Percentiles rank a stretch among this genome's conserved stretches.
Evolutionary conservation across 1,140 invertebrate genomes (phyloP).

Genomic region (Eurosta solidaginis): DNA sequence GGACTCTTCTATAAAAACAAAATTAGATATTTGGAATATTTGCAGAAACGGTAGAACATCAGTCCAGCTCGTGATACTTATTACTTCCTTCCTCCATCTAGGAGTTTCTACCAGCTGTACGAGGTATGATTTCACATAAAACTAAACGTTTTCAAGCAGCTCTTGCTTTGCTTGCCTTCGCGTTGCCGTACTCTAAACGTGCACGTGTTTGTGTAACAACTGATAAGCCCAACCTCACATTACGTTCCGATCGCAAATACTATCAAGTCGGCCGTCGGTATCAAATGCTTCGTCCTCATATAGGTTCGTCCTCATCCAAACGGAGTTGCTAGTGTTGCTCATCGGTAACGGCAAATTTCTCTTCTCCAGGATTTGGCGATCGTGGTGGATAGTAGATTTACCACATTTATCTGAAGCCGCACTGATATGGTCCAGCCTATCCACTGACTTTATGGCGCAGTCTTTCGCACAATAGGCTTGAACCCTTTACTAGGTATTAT

Average conservation of each 20-base stretch:
- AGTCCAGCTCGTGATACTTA: slow-evolving; percentile 97
- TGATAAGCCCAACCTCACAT: slow-evolving; percentile 90
- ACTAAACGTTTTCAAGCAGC: slow-evolving; percentile 93
- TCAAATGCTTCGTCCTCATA: no score
- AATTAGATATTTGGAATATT: slow-evolving; percentile 95
- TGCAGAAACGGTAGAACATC: slow-evolving; percentile 97
- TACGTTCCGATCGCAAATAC: slow-evolving; percentile 96
- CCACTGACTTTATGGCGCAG: no score
- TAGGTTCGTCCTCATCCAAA: no score
- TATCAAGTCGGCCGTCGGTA: slow-evolving; percentile 93
- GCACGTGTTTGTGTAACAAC: slow-evolving; percentile 94
- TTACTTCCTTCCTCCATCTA: slow-evolving; percentile 95
- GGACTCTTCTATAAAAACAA: slow-evolving; percentile 98
- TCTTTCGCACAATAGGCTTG: no score
- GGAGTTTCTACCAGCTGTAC: slow-evolving; percentile 96
- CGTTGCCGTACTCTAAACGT: no score
- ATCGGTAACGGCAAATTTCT: no score
- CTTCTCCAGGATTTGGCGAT: no score
- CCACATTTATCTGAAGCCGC: no score
- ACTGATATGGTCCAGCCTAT: no score
- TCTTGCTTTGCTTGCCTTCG: slow-evolving; percentile 79
- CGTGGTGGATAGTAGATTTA: no score
- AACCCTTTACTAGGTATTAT: no score
- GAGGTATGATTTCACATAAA: slow-evolving; percentile 99
- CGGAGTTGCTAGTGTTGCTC: no score